Conservation (phyloP, 2,113 vertebrate genomes). For the Paratilapia polleni region DNA sequence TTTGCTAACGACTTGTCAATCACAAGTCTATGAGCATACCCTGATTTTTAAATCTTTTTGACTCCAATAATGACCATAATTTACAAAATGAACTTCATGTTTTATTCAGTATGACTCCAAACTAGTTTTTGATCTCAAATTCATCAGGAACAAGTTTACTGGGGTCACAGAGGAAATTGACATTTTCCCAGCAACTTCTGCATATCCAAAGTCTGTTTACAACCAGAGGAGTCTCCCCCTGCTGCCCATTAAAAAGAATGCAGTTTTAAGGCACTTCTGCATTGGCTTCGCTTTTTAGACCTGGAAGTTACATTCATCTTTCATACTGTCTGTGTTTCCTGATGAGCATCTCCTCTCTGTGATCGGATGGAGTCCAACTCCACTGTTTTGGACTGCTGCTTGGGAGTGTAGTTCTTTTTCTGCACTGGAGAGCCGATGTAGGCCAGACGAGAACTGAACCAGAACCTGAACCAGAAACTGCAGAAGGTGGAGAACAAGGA, state of each 20-base stretch:
- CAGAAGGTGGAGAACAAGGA: neutral
- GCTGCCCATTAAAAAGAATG: neutral
- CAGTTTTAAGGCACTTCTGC: neutral
- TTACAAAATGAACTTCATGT: neutral
- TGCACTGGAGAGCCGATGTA: too few relatives aligned
- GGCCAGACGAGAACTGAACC: too few relatives aligned
- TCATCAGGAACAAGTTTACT: neutral
- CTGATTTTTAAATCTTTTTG: neutral
- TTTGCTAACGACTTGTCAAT: neutral
- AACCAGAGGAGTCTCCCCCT: neutral
- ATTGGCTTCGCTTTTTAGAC: neutral
- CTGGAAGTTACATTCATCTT: neutral
- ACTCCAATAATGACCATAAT: neutral
- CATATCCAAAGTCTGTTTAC: neutral
- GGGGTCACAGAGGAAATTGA: neutral
- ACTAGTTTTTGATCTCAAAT: neutral
- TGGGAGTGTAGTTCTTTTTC: too few relatives aligned
- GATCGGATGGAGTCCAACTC: neutral
- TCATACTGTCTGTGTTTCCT: neutral
- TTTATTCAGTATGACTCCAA: too few relatives aligned
- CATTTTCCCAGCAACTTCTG: fast-evolving
- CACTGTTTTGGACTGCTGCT: too few relatives aligned
- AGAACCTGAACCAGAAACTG: neutral
- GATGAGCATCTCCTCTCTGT: fast-evolving
- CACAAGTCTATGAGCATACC: neutral